Percentiles rank a stretch among this genome's conserved stretches.
Evolutionary conservation across 2,113 vertebrate species (phyloP).

Genomic region (Phalacrocorax pelagicus): DNA sequence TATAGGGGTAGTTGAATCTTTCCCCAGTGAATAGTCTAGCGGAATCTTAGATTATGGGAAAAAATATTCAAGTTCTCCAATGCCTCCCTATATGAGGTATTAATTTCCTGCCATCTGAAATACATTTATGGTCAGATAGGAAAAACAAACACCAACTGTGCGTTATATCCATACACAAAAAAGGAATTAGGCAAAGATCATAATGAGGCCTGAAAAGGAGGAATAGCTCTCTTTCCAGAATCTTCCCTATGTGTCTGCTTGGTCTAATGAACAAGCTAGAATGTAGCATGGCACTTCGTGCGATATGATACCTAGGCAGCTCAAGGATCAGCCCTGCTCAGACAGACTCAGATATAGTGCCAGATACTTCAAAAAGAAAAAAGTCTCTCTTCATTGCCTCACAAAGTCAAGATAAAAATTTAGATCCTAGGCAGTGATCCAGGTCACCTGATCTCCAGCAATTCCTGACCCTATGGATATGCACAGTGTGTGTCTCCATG

Average conservation of each 20-base stretch:
- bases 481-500: rapidly evolving
- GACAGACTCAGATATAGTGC: neutral
- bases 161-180: neutral
- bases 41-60: neutral
- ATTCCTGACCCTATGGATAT: neutral
- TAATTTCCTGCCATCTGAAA: conserved; percentile 24
- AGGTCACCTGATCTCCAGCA: neutral
- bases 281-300: rapidly evolving
- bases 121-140: neutral
- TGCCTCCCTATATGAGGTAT: neutral
- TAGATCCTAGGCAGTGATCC: neutral
- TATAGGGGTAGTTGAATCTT: neutral
- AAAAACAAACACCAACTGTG: neutral
- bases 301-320: neutral
- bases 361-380: neutral
- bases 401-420: neutral
- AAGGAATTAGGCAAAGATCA: neutral
- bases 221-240: neutral
- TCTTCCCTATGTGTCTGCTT: neutral
- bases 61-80: neutral
- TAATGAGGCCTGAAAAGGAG: neutral
- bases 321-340: neutral
- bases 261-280: neutral
- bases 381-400: neutral
- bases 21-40: neutral